Evolutionary conservation across 2,797 vertebrate genomes (phyloP).

Genomic region (Lacerta agilis): DNA sequence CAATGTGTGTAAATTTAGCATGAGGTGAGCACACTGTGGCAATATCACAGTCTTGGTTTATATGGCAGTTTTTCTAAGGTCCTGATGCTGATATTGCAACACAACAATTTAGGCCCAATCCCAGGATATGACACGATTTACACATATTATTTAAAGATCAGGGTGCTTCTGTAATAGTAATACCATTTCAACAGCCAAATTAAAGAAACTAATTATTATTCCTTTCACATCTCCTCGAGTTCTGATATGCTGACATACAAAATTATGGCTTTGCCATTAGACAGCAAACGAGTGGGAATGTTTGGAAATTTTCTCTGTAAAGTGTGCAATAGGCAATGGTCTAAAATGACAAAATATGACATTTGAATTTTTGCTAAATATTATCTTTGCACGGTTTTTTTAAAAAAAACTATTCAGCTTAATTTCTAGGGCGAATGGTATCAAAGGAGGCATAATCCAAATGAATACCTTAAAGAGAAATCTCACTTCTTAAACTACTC

Average conservation of each 20-base stretch:
- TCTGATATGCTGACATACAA: slow-evolving; percentile 79
- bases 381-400: not conserved
- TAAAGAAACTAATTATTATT: slow-evolving; percentile 75
- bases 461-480: slow-evolving; percentile 80
- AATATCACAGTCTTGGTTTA: not conserved
- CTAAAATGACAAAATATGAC: slow-evolving; percentile 60
- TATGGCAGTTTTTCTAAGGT: not conserved
- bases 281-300: slow-evolving; percentile 72
- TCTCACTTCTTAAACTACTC: slow-evolving; percentile 76
- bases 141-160: not conserved
- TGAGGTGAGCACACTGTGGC: not conserved
- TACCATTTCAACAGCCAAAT: slow-evolving; percentile 68
- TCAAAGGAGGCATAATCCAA: slow-evolving; percentile 66
- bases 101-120: not conserved
- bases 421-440: slow-evolving; percentile 63
- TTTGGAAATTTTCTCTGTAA: slow-evolving; percentile 72
- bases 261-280: slow-evolving; percentile 81
- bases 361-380: slow-evolving; percentile 55
- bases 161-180: slow-evolving; percentile 46
- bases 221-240: slow-evolving; percentile 73
- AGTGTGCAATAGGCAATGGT: slow-evolving; percentile 58
- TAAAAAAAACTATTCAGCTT: slow-evolving; percentile 52
- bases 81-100: not conserved
- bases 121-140: not conserved
- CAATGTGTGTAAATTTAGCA: not conserved